Evolutionary conservation across 2,888 invertebrate genomes (phyloP), one percentile per base, ranked within the genome.

Genomic region (Linyphia triangularis): DNA sequence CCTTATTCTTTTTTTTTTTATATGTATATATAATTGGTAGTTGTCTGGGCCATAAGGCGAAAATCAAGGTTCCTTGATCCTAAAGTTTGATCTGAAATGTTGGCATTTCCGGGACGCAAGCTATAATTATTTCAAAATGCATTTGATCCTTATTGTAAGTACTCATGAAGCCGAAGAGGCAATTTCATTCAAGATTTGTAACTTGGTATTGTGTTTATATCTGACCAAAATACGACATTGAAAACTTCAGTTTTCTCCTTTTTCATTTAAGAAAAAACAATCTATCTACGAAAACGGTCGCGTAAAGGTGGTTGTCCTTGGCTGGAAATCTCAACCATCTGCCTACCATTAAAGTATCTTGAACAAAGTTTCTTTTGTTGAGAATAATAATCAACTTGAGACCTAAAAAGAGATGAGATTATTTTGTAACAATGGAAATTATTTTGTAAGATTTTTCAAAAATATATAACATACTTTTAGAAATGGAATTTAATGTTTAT

Each of bases 61-160:
- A 51, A 51, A 51, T 51, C 51, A 51, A 51, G 51, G 51, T 51
- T 40, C n/a, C 51, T 51, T n/a, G 51, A 51, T 51, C n/a, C 51
- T 13, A 51, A 51, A 13, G n/a, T 10, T 51, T 51, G 16, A 51
- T 16, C n/a, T 51, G 51, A 51, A 51, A 51, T 51, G 51, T 51
- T 16, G 5, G 51, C 51, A 51, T 51, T 51, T 51, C 51, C 51
- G 51, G 51, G 5, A 51, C 16, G n/a, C n/a, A 51, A 51, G 16
- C 43, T 43, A 43, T 43, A 43, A 51, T 51, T 51, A 51, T 51
- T 40, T 13, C 1, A 13, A 13, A 40, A 40, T 2, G 4, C 40
- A 2, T 40, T 51, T 51, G 1, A 51, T 51, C 13, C 16, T 5
- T 5, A 51, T n/a, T 51, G 4, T n/a, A 5, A 16, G 1, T 51